A percentile compares a stretch with the other conserved stretches of the same genome.
Conservation (phyloP, 2,888 invertebrate genomes). For the Teinopalpus imperialis region DNA sequence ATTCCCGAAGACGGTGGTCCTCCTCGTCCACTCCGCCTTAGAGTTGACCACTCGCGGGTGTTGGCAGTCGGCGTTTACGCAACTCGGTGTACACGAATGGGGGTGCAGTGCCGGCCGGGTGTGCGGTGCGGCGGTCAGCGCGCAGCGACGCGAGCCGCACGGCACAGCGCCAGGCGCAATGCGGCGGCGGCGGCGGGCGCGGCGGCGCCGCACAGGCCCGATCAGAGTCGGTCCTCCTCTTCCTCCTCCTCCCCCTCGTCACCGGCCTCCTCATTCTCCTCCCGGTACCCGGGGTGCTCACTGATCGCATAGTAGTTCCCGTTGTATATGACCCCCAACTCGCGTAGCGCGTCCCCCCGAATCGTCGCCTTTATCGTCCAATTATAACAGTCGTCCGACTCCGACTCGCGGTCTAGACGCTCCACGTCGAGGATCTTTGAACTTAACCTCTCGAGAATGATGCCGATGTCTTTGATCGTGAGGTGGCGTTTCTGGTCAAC, state of each 20-base stretch:
- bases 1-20: too few species aligned
- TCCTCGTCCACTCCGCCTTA: too few species aligned
- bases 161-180: constrained; percentile 67
- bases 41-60: too few species aligned
- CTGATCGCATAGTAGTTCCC: constrained; percentile 97
- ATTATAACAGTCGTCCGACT: constrained; percentile 96
- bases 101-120: constrained; percentile 24
- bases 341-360: constrained; percentile 93
- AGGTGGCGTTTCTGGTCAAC: constrained; percentile 95
- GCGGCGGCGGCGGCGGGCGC: constrained; percentile 70
- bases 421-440: constrained; percentile 97
- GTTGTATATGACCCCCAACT: constrained; percentile 96
- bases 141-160: constrained; percentile 57
- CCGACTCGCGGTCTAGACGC: constrained; percentile 94
- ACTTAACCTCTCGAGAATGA: constrained; percentile 94
- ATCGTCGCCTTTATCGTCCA: constrained; percentile 98
- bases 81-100: background rate
- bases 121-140: constrained; percentile 40
- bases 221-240: constrained; percentile 86
- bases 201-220: constrained; percentile 78
- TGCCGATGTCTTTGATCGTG: constrained; percentile 97
- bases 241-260: constrained; percentile 93
- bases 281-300: constrained; percentile 96
- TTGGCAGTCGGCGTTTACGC: constrained; percentile 23
- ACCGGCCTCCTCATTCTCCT: constrained; percentile 92